Evolutionary conservation across 2,113 vertebrate species (phyloP).

Genomic region (Lagopus leucura): DNA sequence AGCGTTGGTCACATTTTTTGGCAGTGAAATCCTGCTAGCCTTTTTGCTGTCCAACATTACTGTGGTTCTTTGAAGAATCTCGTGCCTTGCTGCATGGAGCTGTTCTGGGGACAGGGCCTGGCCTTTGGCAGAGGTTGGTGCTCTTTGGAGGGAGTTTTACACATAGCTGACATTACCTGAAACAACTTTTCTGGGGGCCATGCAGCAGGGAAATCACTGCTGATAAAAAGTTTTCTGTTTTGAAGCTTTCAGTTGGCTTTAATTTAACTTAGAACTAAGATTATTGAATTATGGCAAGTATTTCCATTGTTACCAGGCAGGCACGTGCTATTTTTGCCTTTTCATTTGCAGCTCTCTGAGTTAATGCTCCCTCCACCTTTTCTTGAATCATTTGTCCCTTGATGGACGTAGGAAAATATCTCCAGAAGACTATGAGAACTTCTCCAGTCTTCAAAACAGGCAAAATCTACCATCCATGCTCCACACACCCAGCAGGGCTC

Average conservation of each 20-base stretch:
- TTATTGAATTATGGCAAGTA: not conserved
- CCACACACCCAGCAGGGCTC: not conserved
- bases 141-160: not conserved
- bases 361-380: not conserved
- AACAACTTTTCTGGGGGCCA: not conserved
- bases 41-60: not conserved
- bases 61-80: slow-evolving; percentile 15
- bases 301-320: not conserved
- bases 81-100: not conserved
- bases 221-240: not conserved
- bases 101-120: not conserved
- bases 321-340: not conserved
- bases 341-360: not conserved
- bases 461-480: not conserved
- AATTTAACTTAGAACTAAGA: not conserved
- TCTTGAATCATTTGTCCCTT: not conserved
- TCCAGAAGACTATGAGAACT: not conserved
- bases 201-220: not conserved
- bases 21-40: slow-evolving; percentile 4
- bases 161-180: not conserved
- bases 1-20: slow-evolving; percentile 35
- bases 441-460: not conserved
- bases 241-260: not conserved
- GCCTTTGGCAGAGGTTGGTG: not conserved
- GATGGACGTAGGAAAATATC: not conserved